Evolutionary conservation across 2,888 invertebrate species (phyloP), one percentile per base, ranked within the genome.

Genomic region (Heliconius ethilla): DNA sequence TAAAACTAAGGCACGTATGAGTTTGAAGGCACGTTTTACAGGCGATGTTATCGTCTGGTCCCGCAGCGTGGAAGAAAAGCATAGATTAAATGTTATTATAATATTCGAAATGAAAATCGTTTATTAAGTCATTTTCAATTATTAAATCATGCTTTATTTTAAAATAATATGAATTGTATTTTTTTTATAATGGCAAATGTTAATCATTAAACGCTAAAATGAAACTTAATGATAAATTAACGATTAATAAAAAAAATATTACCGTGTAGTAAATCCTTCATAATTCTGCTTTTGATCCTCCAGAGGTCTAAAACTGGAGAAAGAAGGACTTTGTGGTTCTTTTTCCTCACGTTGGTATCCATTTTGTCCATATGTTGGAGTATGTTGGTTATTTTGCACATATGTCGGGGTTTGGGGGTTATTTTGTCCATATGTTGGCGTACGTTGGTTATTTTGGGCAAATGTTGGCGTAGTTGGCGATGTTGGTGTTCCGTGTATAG

Each of bases 201-300:
- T 55, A 59, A 55, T 70, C 18, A 29, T n/a, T 55, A n/a, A 55
- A 33, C n/a, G 33, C 15, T 29, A 70, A 55, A 29, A 63, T 63
- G 7, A 27, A 25, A 27, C 6, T 63, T 13, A 72, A 59, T 72
- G n/a, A 72, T 72, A 55, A 51, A 55, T 62, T 55, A 13, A 27
- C 63, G 74, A 62, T 7, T 37, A 40, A n/a, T 59, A n/a, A 78
- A 10, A 66, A 11, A 55, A 79, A 65, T 85, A 95, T 94, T 82
- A 96, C 96, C 96, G 96, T 75, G 96, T 96, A 22, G 96, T 96
- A 85, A 96, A 96, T 75, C 96, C 96, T 85, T 96, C 96, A 85
- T 96, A 96, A 82, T 93, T 95, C 84, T 94, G 94, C 67, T 93
- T 93, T 33, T 89, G 89, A 15, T 92, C 94, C 65, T 92, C 91